These are phyloP conservation scores for Oscarella lobularis DNA, from an alignment of 37 sponge, comb jelly and placozoan genomes.

Conservation along the genomic window DNA sequence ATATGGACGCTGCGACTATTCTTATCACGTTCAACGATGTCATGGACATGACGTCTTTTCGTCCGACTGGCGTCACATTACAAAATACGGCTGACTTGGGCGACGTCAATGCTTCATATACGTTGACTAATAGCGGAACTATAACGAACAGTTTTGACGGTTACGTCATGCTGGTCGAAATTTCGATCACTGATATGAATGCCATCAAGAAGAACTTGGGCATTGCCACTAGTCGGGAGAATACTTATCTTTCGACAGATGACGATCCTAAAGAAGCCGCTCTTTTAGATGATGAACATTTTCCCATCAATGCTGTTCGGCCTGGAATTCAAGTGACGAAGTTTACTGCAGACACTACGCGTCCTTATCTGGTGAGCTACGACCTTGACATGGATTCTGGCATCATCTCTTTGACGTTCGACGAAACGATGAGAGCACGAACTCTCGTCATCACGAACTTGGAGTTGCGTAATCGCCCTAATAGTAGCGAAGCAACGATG, in stretches of 20 bases:
- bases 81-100: slow-evolving; percentile 14
- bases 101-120: slow-evolving; percentile 15
- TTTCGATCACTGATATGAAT: slow-evolving; percentile 60
- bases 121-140: slow-evolving; percentile 34
- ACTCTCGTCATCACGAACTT: slow-evolving; percentile 45
- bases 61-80: slow-evolving; percentile 29
- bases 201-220: slow-evolving; percentile 48
- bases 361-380: slow-evolving; percentile 35
- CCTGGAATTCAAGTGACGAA: slow-evolving; percentile 14
- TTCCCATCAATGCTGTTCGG: background rate
- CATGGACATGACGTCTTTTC: slow-evolving; percentile 6
- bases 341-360: slow-evolving; percentile 53
- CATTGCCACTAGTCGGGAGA: slow-evolving; percentile 41
- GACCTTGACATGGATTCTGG: slow-evolving; percentile 56
- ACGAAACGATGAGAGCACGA: slow-evolving; percentile 72
- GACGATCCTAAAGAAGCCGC: background rate
- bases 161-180: slow-evolving; percentile 27
- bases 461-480: slow-evolving; percentile 27
- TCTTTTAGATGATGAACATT: background rate
- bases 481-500: slow-evolving; percentile 20
- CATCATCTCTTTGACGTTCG: slow-evolving; percentile 38
- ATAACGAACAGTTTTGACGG: slow-evolving; percentile 28
- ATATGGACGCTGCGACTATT: slow-evolving; percentile 63
- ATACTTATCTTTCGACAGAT: slow-evolving; percentile 52
- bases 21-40: slow-evolving; percentile 70